Evolutionary conservation across 1,140 invertebrate genomes (phyloP).

Genomic region (Antheraea mylitta): DNA sequence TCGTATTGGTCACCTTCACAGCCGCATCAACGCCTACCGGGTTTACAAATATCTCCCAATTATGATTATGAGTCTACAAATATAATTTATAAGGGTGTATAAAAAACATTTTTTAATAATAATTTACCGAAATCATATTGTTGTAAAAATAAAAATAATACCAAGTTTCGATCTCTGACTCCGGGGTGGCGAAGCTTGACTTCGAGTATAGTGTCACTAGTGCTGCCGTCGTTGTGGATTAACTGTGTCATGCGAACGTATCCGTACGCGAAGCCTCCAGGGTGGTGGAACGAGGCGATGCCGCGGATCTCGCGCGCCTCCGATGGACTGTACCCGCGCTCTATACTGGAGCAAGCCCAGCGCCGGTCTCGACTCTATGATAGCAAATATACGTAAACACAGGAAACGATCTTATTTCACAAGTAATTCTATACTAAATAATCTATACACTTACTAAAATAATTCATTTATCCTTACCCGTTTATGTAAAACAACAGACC

Average conservation of each 20-base stretch:
- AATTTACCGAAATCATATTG: background rate
- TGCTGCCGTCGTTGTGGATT: conserved; percentile 90
- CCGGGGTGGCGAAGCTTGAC: conserved; percentile 92
- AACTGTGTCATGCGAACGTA: conserved; percentile 94
- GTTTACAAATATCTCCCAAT: conserved; percentile 96
- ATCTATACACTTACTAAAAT: too few relatives aligned
- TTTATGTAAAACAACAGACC: conserved; percentile 93
- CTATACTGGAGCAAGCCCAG: conserved; percentile 92
- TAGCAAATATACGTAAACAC: too few relatives aligned
- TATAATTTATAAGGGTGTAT: background rate
- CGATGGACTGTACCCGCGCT: conserved; percentile 91
- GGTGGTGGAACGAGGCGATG: conserved; percentile 96
- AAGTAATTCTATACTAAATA: too few relatives aligned
- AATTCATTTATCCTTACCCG: conserved; percentile 80
- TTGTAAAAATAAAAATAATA: conserved; percentile 44
- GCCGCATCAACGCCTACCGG: conserved; percentile 95
- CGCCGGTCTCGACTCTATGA: conserved; percentile 75
- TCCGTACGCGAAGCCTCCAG: conserved; percentile 90
- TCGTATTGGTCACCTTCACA: conserved; percentile 86
- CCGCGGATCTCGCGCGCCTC: conserved; percentile 91
- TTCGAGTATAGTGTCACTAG: conserved; percentile 94
- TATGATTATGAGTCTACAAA: conserved; percentile 87
- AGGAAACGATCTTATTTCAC: too few relatives aligned
- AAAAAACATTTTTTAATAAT: background rate
- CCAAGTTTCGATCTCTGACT: conserved; percentile 88